These are phyloP conservation scores for Aphrophora alni DNA, from an alignment of 2,888 invertebrate genomes.

Conservation along the genomic window DNA sequence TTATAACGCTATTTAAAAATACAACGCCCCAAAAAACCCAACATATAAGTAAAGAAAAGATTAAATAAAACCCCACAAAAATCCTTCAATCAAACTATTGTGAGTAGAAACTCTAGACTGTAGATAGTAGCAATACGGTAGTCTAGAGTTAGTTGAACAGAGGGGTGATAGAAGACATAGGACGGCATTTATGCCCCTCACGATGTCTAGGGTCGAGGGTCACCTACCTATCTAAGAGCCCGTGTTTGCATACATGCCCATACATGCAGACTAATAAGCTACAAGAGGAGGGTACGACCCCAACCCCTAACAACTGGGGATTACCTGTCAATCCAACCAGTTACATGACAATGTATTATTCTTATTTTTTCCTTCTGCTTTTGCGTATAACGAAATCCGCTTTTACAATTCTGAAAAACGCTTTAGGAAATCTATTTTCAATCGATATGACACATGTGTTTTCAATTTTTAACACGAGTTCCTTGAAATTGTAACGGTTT, in stretches of 20 bases:
- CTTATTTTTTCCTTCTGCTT: not conserved
- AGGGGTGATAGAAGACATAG: conserved; percentile 16
- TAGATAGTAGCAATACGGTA: not conserved
- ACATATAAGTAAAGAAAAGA: too few relatives aligned
- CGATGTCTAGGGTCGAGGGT: conserved; percentile 19
- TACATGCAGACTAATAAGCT: conserved; percentile 22
- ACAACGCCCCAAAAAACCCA: too few relatives aligned
- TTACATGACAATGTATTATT: conserved; percentile 9
- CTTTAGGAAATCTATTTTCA: not conserved
- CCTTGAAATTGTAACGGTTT: too few relatives aligned
- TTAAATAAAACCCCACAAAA: too few relatives aligned
- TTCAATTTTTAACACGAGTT: too few relatives aligned
- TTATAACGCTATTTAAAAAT: too few relatives aligned
- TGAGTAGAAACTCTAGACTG: too few relatives aligned
- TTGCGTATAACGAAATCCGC: not conserved
- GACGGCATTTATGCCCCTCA: too few relatives aligned
- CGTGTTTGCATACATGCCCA: conserved; percentile 37
- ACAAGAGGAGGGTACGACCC: not conserved
- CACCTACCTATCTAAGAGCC: not conserved
- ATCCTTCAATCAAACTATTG: too few relatives aligned
- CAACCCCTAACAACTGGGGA: not conserved
- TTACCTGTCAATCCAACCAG: conserved; percentile 3
- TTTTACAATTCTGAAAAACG: not conserved
- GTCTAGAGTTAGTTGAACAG: not conserved
- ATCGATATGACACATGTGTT: too few relatives aligned